These are phyloP conservation scores for Catharus bicknelli DNA, from an alignment of 2,113 vertebrate species.

Conservation along the genomic window DNA sequence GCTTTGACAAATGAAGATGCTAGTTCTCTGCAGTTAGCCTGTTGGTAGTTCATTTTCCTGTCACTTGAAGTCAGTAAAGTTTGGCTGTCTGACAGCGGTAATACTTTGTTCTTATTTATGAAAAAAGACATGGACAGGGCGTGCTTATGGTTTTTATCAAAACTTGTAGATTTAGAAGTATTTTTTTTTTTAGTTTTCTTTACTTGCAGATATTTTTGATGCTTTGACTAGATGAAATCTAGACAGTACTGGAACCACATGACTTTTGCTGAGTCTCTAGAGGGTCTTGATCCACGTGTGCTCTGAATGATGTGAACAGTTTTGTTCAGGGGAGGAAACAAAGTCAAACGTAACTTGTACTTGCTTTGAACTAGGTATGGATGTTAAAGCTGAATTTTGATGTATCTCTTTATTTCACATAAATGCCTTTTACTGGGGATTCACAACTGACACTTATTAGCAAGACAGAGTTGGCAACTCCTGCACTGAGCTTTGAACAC, in stretches of 20 bases:
- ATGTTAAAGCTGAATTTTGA: not conserved
- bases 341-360: not conserved
- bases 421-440: not conserved
- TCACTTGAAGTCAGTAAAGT: not conserved
- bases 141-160: not conserved
- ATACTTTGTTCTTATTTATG: not conserved
- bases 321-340: not conserved
- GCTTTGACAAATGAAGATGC: conserved; percentile 45
- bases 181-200: not conserved
- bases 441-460: not conserved
- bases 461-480: not conserved
- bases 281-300: not conserved
- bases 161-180: not conserved
- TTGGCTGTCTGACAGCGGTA: conserved; percentile 31
- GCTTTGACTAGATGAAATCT: not conserved
- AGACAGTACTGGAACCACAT: not conserved
- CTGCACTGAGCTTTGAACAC: not conserved
- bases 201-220: not conserved
- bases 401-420: not conserved
- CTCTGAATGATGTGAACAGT: not conserved
- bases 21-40: conserved; percentile 42
- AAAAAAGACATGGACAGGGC: not conserved
- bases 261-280: not conserved
- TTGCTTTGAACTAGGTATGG: not conserved
- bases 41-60: conserved; percentile 36